phyloP scores from a whole-genome alignment of 1,140 invertebrate species.

The Drosophila albomicans region DNA sequence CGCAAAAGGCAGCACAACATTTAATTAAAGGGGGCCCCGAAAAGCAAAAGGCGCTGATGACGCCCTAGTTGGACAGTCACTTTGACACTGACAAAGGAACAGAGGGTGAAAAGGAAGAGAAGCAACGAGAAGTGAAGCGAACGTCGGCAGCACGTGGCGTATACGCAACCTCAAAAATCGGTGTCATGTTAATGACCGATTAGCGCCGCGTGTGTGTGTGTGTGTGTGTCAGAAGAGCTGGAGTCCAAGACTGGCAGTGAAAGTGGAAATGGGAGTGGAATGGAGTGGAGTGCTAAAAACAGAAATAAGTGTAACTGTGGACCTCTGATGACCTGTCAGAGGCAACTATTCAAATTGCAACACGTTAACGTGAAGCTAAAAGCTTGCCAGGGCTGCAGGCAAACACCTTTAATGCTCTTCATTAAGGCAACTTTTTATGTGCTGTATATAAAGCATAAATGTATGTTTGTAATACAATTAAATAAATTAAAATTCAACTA shows the following conservation, averaged over 20 bases:
- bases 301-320: neutral
- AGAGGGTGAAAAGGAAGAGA: neutral
- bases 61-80: conserved; percentile 8
- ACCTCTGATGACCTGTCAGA: conserved; percentile 27
- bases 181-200: conserved; percentile 79
- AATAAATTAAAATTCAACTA: too few species aligned
- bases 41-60: conserved; percentile 25
- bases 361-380: conserved; percentile 2
- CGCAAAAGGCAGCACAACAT: conserved; percentile 45
- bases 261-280: conserved; percentile 44
- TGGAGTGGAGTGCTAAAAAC: conserved; percentile 20
- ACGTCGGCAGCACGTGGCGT: conserved; percentile 45
- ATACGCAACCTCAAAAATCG: conserved; percentile 69
- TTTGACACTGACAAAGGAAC: neutral
- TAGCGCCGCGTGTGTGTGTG: conserved; percentile 58
- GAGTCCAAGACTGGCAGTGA: conserved; percentile 14
- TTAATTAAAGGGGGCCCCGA: conserved; percentile 42
- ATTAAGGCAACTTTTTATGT: too few species aligned
- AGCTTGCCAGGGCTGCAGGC: neutral
- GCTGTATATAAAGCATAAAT: too few species aligned
- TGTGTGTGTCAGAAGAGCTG: neutral
- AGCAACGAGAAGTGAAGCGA: neutral
- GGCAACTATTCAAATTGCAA: conserved; percentile 20
- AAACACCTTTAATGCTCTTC: too few species aligned
- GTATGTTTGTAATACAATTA: too few species aligned